Base-by-base conservation (phyloP, 2,888 invertebrate genomes). In the Drosophila heteroneura region DNA sequence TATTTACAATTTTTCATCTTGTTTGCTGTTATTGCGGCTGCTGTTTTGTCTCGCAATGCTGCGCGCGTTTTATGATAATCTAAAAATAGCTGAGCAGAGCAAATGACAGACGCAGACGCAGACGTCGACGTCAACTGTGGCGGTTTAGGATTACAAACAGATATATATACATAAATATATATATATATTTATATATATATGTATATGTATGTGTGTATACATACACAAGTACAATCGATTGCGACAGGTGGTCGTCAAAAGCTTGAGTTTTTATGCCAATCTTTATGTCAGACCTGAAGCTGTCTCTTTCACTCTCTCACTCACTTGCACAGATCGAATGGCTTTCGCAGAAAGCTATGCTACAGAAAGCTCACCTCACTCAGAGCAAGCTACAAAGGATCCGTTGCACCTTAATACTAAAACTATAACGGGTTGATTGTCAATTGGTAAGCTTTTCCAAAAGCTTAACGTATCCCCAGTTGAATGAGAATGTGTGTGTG, bases 61-160 rank as follows among this genome's bases (percentile, higher is more conserved):
- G 52, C 66, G 57, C 56, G 66, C 54, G 52, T 77, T 81, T 65
- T 77, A 77, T 65, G 67, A 74, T 68, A 57, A 63, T 78, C 79
- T 80, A 82, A 68, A 78, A 70, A 80, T 80, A 80, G 68, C 64
- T 26, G 59, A 68, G 77, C 77, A 69, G 64, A 65, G 77, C 78
- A 81, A 81, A 70, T 81, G 79, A 80, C 82, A 69, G 54, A 52
- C 74, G 47, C 57, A 37, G 26, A 12, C 53, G 35, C 14, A 14
- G 22, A 52, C 56, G 53, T 14, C 49, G 26, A 30, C 59, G 37
- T 16, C 59, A 47, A 53, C 64, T 51, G 47, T 59, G 35, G n/a
- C 16, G 67, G 78, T 76, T 69, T 78, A 80, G 67, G 53, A 67
- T 76, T 68, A 67, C 76, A 80, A 35, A 22, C 41, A 67, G 22